Percentiles rank a stretch among this genome's conserved stretches.
Conservation (phyloP, 2,888 invertebrate species). For the Rapana venosa region DNA sequence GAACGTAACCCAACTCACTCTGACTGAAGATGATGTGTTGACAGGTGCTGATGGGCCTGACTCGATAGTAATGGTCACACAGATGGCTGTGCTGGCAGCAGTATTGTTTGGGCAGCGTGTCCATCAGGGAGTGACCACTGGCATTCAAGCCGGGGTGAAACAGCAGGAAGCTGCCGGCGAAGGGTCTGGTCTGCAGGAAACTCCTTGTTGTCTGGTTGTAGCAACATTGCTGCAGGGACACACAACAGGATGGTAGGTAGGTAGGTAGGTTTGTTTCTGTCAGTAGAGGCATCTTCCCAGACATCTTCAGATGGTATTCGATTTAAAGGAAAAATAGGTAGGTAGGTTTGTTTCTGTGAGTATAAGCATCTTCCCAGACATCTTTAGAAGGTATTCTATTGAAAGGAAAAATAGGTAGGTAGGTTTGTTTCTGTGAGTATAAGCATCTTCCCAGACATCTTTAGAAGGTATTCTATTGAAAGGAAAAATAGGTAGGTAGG, state of each 20-base stretch:
- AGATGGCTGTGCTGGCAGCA: conserved; percentile 45
- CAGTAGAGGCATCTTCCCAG: not conserved
- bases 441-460: not conserved
- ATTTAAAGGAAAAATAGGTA: not conserved
- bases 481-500: not conserved
- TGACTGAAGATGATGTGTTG: not conserved
- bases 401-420: not conserved
- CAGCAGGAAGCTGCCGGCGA: conserved; percentile 37
- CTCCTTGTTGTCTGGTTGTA: conserved; percentile 19
- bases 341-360: no score
- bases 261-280: no score
- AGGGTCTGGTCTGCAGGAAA: conserved; percentile 30
- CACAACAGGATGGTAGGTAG: not conserved
- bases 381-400: not conserved
- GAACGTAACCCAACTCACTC: not conserved
- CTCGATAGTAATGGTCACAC: conserved; percentile 44
- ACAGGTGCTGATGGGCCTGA: conserved; percentile 42
- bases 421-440: not conserved
- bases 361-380: no score
- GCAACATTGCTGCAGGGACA: conserved; percentile 44
- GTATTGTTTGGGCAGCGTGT: conserved; percentile 41
- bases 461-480: not conserved
- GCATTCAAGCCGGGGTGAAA: conserved; percentile 19
- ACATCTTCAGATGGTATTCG: not conserved
- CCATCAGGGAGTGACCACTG: conserved; percentile 1